Evolutionary conservation across 2,113 vertebrate species (phyloP), one percentile per base, ranked within the genome.

Genomic region (Pyxicephalus adspersus): DNA sequence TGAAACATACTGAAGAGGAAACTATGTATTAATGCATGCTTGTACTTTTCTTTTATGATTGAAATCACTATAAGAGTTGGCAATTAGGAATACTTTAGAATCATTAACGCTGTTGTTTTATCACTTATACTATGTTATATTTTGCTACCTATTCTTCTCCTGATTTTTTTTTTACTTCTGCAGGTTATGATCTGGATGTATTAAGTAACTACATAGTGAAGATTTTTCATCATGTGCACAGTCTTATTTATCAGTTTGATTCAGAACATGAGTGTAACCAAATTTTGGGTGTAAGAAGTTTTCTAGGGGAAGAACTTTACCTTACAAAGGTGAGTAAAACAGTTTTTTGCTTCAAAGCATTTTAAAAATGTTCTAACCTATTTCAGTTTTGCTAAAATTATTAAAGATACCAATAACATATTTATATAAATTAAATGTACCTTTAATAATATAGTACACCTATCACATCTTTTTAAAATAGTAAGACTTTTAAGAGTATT

Each of bases 201-300:
- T 64, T 81, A 75, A 76, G 25, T 9, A 6, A 20, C n/a, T 82
- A 79, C 51, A 72, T 83, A 64, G 20, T 54, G 34, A 84, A 83
- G 75, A 67, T 76, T 29, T 83, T 84, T 64, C 64, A 72, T 55
- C 58, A 67, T 77, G 51, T 70, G 22, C 52, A 76, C 28, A 72
- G 79, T 66, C 72, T 83, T 38, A 64, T 83, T 57, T 79, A 77
- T 78, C 22, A 75, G 61, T 54, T n/a, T 11, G 75, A 60, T 18
- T 76, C 63, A 31, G 73, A 80, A 60, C 38, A 64, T 57, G 28
- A 38, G 22, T 34, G 61, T 16, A 66, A 68, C 16, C 34, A 71
- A 70, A 77, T 68, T 7, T 45, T 83, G 13, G 83, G 76, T 20
- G 81, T 83, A 45, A 83, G 67, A 72, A 73, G 63, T 25, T 76